Base-by-base conservation (phyloP, 2,888 invertebrate species). In the Pasiphila rectangulata region DNA sequence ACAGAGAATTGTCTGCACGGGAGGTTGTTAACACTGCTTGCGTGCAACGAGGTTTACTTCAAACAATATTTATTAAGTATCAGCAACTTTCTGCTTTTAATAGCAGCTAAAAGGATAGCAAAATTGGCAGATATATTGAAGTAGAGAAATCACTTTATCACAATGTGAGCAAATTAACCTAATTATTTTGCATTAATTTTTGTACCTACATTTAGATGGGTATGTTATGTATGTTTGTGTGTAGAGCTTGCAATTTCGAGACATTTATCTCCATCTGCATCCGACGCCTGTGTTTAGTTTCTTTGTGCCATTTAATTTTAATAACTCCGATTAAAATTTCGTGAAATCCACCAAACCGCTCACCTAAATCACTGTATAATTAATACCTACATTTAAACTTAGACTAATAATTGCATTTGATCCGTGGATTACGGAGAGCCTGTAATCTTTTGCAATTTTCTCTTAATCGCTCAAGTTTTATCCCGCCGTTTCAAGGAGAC, bases 361-460 rank as follows among this genome's bases (percentile, higher is more conserved):
- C 55, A 54, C 67, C 64, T 77, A 76, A 77, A 79, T 79, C 80
- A 67, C 68, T 69, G 68, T 69, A 68, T 78, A 79, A 83, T 83
- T 79, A 81, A 77, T 77, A 65, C 65, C 61, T 63, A 65, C 80
- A 78, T 82, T 79, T 80, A 74, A 80, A 78, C 72, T 76, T 76
- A 72, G 74, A 72, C 75, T 74, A 71, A 75, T 83, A 83, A 86
- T 86, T 84, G 82, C 73, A 73, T 68, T 63, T 72, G 74, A 79
- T 79, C 74, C 64, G 56, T 59, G 82, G 79, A 83, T 83, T 80
- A 82, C 71, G 64, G 63, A 63, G 68, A 65, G 72, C 66, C 77
- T 75, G 76, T 84, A 86, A 84, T 84, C 84, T 81, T 82, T 83
- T 62, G 85, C 85, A 84, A 86, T 86, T 84, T 84, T 75, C 83